phyloP scores from a whole-genome alignment of 1,140 invertebrate species.

The Tetranychus urticae region DNA sequence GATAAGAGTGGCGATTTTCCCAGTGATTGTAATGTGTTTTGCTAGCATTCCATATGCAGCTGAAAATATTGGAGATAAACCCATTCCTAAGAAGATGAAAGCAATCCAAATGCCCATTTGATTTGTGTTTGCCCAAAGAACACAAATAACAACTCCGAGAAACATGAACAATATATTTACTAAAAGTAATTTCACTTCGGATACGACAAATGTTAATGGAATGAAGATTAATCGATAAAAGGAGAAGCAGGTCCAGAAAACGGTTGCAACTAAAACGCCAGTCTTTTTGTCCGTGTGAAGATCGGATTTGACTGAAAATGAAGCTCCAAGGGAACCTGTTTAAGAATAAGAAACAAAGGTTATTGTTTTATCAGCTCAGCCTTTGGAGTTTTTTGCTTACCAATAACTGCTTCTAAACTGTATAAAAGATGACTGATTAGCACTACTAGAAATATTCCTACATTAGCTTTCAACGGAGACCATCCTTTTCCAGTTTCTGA shows the following conservation, averaged over 20 bases:
- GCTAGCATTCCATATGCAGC: too few relatives aligned
- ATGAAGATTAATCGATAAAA: neutral
- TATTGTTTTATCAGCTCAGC: neutral
- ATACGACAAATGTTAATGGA: neutral
- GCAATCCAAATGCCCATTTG: neutral
- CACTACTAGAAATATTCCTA: neutral
- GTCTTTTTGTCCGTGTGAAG: neutral
- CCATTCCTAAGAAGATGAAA: neutral
- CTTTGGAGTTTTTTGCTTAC: neutral
- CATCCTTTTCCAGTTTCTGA: neutral
- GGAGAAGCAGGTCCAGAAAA: neutral
- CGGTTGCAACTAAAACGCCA: neutral
- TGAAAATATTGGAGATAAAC: neutral
- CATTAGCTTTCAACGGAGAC: neutral
- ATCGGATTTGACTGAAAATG: neutral
- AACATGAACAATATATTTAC: neutral
- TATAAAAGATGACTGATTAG: neutral
- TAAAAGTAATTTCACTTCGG: neutral
- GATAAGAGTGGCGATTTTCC: too few relatives aligned
- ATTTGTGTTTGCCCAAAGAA: neutral
- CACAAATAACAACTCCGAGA: neutral
- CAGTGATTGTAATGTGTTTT: too few relatives aligned
- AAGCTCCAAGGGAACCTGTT: neutral
- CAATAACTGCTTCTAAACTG: neutral
- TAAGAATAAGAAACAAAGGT: neutral